A percentile compares a stretch with the other conserved stretches of the same genome.
These are phyloP conservation scores for Anguilla anguilla DNA, from an alignment of 2,797 vertebrate genomes.

Conservation along the genomic window DNA sequence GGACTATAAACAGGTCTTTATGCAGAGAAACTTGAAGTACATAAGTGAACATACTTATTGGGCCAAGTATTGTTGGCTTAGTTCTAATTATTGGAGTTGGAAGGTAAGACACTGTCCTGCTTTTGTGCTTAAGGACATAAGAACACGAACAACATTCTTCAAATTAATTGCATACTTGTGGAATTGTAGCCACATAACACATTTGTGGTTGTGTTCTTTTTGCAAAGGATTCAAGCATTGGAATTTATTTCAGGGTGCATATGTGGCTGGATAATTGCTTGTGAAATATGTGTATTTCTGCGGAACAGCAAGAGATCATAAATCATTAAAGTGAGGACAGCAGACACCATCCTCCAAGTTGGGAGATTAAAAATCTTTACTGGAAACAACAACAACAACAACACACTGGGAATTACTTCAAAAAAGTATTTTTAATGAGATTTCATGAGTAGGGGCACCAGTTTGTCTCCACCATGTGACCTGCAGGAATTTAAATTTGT, in stretches of 20 bases:
- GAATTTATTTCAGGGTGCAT: slow-evolving; percentile 11
- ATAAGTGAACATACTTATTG: too few species aligned
- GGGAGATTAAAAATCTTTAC: background rate
- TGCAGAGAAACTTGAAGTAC: too few species aligned
- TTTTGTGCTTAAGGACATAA: background rate
- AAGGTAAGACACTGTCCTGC: too few species aligned
- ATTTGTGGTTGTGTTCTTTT: background rate
- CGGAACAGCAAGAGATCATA: background rate
- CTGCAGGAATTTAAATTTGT: too few species aligned
- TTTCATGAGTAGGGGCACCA: background rate
- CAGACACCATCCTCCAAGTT: background rate
- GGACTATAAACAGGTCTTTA: too few species aligned
- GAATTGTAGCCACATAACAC: background rate
- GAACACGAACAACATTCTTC: background rate
- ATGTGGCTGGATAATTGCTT: slow-evolving; percentile 1
- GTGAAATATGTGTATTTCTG: background rate
- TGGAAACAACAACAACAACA: slow-evolving; percentile 6
- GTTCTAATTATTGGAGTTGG: too few species aligned
- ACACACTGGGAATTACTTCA: background rate
- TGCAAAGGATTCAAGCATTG: background rate
- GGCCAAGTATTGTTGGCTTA: too few species aligned
- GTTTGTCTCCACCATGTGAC: too few species aligned
- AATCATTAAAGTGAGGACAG: slow-evolving; percentile 12
- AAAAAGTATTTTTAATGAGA: background rate
- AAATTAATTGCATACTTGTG: too few species aligned